Base-by-base conservation (phyloP, 2,113 vertebrate genomes). In the Pogonocichla stellata region DNA sequence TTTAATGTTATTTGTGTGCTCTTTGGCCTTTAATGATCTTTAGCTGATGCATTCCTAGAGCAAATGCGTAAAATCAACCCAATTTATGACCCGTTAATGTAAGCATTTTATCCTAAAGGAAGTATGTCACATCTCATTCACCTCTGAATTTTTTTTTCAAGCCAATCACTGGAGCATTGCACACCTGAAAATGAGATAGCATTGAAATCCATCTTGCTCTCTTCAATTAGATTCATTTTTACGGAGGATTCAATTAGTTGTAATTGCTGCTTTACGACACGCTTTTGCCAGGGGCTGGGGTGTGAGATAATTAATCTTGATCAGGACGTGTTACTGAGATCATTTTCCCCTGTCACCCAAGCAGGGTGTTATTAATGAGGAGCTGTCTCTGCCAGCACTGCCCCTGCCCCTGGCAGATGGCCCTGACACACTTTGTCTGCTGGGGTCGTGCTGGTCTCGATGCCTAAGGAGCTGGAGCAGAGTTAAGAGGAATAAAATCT, bases 181-280 rank as follows among this genome's bases (percentile, higher is more conserved):
- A 65, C 61, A 92, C 75, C 85, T 96, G 93, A 95, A 92, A 78
- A 93, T 14, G 42, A 75, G 86, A 23, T 33, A 36, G 31, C 23
- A 0, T 40, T 86, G 80, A 90, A 90, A 94, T 83, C 72, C 75
- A 2, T 57, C 84, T 82, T 71, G 22, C 48, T 95, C 65, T 70
- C 58, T 67, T 48, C 85, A 78, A 83, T 95, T 92, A 92, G 79
- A 83, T 67, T 54, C 79, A 70, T 83, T 81, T 93, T 94, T 71
- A 83, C 19, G 19, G 69, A 77, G 60, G 78, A 83, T 86, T 93
- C 81, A 91, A 60, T 95, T 94, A 92, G 80, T 38, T 93, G 62
- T 89, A 96, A 96, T 77, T 91, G 83, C 71, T 86, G 48, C 88
- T 95, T 95, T 60, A 74, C 29, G 36, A 80, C 64, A 47, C 29